Evolutionary conservation across 2,113 vertebrate species (phyloP), one percentile per base, ranked within the genome.

Genomic region (Piaya cayana): DNA sequence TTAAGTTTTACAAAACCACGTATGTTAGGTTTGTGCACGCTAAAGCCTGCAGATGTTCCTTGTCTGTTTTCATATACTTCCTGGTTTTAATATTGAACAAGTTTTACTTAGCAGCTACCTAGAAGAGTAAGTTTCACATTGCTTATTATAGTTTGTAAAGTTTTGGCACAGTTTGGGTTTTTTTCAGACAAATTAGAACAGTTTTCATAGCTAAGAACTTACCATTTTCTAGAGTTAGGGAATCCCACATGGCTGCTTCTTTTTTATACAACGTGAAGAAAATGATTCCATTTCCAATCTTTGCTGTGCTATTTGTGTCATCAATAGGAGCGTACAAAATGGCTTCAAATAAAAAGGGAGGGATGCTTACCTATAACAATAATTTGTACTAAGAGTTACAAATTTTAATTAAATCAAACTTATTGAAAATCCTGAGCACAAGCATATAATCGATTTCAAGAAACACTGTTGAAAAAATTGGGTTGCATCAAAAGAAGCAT

Each of bases 271-370:
- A 95, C 30, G 97, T 99, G 94, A 99, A 98, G 63, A 98, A 76
- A n/a, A 98, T 97, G 0, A 91, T 86, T 36, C 98, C 99, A 82
- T 99, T 96, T 84, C 98, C 98, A 93, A 99, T 97, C 93, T 98
- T 99, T 11, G 99, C 99, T 36, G 97, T 96, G 94, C 99, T 99
- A 72, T 83, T 98, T 23, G 93, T 97, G 12, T 99, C 99, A 76
- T 99, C 98, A 45, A 99, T 98, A 27, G 98, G 97, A 42, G 98
- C 98, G 29, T 95, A 98, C 3, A 99, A 96, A 96, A 99, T 96
- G 1, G 96, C 98, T 83, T 99, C 99, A 78, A 99, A 99, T 42
- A 99, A 95, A 93, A 98, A 99, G 2, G 99, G 99, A 25, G 99
- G 98, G 37, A 97, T 97, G 97, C 98, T 98, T 49, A 99, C 98